phyloP scores from a whole-genome alignment of 2,797 vertebrate species.

The Phoxinus dragarum region DNA sequence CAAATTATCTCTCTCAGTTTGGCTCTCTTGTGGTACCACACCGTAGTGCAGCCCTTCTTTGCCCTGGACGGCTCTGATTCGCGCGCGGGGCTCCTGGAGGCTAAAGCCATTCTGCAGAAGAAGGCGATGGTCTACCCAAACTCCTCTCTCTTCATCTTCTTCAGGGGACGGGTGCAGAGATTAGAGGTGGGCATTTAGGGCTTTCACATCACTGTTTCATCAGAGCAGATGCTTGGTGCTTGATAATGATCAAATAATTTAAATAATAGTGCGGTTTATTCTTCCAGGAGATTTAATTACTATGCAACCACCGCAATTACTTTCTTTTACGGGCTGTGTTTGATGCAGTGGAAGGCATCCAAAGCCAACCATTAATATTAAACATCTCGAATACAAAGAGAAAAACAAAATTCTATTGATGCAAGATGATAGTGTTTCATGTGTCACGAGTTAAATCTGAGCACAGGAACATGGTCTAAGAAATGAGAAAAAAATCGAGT shows the following conservation, averaged over 20 bases:
- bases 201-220: neutral
- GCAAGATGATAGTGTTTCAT: neutral
- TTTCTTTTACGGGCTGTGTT: neutral
- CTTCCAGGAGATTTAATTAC: neutral
- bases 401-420: neutral
- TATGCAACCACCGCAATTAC: neutral
- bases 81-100: slow-evolving; percentile 88
- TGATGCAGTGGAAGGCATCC: neutral
- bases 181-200: slow-evolving; percentile 85
- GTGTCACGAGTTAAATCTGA: neutral
- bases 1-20: slow-evolving; percentile 75
- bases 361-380: slow-evolving; percentile 12
- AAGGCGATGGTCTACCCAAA: slow-evolving; percentile 94
- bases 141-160: slow-evolving; percentile 98
- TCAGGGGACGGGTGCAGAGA: slow-evolving; percentile 97
- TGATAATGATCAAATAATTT: neutral
- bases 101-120: slow-evolving; percentile 92
- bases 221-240: neutral
- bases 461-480: neutral
- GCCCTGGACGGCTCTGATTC: slow-evolving; percentile 94
- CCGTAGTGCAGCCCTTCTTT: slow-evolving; percentile 97
- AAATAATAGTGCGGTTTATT: slow-evolving; percentile 5
- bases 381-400: neutral
- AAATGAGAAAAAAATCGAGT: neutral
- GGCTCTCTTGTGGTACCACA: slow-evolving; percentile 97